These are phyloP conservation scores for Hetaerina americana DNA, from an alignment of 1,140 invertebrate species.

Conservation along the genomic window DNA sequence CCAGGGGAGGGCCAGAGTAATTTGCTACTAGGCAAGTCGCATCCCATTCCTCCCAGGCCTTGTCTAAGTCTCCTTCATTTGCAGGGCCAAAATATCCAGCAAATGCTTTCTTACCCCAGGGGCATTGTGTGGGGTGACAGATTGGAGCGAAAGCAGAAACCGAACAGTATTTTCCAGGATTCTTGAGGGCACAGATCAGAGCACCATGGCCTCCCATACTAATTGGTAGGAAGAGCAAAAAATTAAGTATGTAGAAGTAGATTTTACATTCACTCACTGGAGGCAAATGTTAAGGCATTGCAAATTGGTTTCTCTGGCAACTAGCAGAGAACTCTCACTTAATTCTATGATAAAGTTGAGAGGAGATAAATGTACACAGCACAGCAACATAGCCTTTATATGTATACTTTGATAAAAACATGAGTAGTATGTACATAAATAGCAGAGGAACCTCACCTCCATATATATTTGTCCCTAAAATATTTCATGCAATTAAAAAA, in stretches of 20 bases:
- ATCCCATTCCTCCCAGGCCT: conserved; percentile 77
- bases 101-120: conserved; percentile 85
- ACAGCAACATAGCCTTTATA: too few species aligned
- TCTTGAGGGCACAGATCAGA: conserved; percentile 79
- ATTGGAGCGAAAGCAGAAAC: conserved; percentile 97
- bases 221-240: background rate
- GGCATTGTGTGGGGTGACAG: conserved; percentile 68
- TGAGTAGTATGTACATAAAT: too few species aligned
- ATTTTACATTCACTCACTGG: too few species aligned
- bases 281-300: too few species aligned
- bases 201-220: conserved; percentile 98
- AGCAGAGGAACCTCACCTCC: too few species aligned
- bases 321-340: too few species aligned
- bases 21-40: conserved; percentile 66
- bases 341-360: too few species aligned
- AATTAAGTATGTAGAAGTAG: background rate
- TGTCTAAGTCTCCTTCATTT: conserved; percentile 34
- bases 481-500: too few species aligned
- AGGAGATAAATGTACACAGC: too few species aligned
- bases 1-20: conserved; percentile 71
- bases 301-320: too few species aligned
- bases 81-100: conserved; percentile 70
- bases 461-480: too few species aligned
- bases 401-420: too few species aligned
- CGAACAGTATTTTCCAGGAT: conserved; percentile 76